Percentiles rank a stretch among this genome's conserved stretches.
Evolutionary conservation across 2,888 invertebrate genomes (phyloP).

Genomic region (Galerucella nymphaeae): DNA sequence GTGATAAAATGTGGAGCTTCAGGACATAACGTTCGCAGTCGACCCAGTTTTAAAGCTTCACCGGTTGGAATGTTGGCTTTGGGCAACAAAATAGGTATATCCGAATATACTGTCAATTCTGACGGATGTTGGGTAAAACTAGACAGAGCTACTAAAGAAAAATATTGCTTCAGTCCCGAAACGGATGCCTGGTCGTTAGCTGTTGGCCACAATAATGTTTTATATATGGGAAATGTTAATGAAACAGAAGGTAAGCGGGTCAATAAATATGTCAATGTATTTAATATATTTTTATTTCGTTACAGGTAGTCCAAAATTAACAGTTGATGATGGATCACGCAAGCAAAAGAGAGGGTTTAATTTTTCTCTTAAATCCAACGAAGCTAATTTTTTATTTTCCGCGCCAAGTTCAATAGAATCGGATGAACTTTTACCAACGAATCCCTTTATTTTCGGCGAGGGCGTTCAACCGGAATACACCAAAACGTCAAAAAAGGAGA

Average conservation of each 20-base stretch:
- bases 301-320: constrained; percentile 45
- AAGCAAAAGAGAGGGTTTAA: constrained; percentile 69
- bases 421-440: constrained; percentile 52
- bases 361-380: constrained; percentile 64
- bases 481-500: constrained; percentile 61
- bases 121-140: constrained; percentile 77
- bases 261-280: neutral
- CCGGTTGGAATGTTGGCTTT: constrained; percentile 75
- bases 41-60: constrained; percentile 75
- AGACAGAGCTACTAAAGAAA: constrained; percentile 71
- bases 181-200: constrained; percentile 80
- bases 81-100: constrained; percentile 73
- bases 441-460: constrained; percentile 66
- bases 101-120: constrained; percentile 73
- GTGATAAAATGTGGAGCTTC: constrained; percentile 81
- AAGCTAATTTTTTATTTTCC: constrained; percentile 45
- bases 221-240: constrained; percentile 72
- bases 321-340: constrained; percentile 49
- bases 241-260: constrained; percentile 41
- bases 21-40: constrained; percentile 78
- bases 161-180: constrained; percentile 75
- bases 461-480: constrained; percentile 55
- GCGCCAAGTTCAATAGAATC: constrained; percentile 43
- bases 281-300: constrained; percentile 15
- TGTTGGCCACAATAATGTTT: constrained; percentile 71